Conservation (phyloP, 1,140 invertebrate genomes). For the Mercenaria mercenaria region DNA sequence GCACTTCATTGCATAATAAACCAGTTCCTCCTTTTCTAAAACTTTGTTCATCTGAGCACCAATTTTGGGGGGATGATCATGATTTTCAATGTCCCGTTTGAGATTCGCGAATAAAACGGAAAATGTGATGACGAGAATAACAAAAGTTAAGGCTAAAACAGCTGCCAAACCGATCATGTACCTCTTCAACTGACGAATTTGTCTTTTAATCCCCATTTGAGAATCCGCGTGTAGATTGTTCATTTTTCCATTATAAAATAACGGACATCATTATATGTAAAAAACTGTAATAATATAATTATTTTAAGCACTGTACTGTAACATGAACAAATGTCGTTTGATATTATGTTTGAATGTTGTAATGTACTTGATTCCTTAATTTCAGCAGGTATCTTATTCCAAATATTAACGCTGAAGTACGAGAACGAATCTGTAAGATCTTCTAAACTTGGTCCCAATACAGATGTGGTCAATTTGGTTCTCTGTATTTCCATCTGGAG, state of each 20-base stretch:
- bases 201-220: conserved; percentile 5
- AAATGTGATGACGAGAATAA: conserved; percentile 62
- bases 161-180: conserved; percentile 40
- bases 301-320: no score
- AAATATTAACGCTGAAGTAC: no score
- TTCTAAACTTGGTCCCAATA: no score
- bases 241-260: conserved; percentile 15
- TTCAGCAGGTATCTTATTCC: no score
- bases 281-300: no score
- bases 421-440: no score
- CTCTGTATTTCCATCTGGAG: no score
- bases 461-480: no score
- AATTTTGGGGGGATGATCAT: conserved; percentile 65
- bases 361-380: no score
- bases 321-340: no score
- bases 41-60: conserved; percentile 67
- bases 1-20: conserved; percentile 58
- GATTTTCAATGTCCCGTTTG: conserved; percentile 59
- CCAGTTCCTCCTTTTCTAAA: conserved; percentile 68
- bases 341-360: no score
- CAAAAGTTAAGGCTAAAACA: conserved; percentile 19
- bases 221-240: conserved; percentile 9
- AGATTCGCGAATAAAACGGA: conserved; percentile 65
- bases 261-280: no score
- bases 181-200: conserved; percentile 28